Percentiles rank a stretch among this genome's conserved stretches.
Conservation (phyloP, 2,797 vertebrate genomes). For the Nasua narica region DNA sequence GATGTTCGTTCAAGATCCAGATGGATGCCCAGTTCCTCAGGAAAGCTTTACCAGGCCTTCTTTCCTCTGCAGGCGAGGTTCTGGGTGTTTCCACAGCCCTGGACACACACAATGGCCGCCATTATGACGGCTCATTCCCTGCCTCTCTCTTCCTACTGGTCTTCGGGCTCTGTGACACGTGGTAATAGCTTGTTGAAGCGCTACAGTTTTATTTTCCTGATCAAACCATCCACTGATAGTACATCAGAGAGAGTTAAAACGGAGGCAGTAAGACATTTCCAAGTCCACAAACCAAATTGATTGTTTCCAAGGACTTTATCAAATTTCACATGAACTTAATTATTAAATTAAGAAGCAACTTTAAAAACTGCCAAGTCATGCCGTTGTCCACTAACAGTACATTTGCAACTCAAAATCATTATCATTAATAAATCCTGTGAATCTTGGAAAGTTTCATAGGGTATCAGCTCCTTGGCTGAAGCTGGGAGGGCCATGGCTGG, state of each 20-base stretch:
- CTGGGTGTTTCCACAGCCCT: not conserved
- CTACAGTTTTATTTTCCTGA: slow-evolving; percentile 35
- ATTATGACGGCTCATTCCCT: rapidly evolving
- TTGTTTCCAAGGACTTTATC: slow-evolving; percentile 31
- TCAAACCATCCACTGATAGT: slow-evolving; percentile 2
- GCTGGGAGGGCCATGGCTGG: not conserved
- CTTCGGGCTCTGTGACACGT: not conserved
- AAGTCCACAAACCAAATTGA: not conserved
- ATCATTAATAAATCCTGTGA: not conserved
- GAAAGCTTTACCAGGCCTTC: not conserved
- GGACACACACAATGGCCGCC: not conserved
- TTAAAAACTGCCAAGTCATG: not conserved
- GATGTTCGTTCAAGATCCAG: not conserved
- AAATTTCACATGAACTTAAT: not conserved
- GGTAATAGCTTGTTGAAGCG: not conserved
- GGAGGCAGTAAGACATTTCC: not conserved
- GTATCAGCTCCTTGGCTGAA: not conserved
- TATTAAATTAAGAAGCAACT: slow-evolving; percentile 41
- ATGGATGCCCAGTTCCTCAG: not conserved
- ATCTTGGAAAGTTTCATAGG: not conserved
- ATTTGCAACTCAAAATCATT: not conserved
- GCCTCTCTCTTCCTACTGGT: not conserved
- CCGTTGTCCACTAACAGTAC: not conserved
- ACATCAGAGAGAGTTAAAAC: not conserved
- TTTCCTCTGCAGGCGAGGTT: not conserved